Base-by-base conservation (phyloP, 2,113 vertebrate species). In the Carettochelys insculpta region DNA sequence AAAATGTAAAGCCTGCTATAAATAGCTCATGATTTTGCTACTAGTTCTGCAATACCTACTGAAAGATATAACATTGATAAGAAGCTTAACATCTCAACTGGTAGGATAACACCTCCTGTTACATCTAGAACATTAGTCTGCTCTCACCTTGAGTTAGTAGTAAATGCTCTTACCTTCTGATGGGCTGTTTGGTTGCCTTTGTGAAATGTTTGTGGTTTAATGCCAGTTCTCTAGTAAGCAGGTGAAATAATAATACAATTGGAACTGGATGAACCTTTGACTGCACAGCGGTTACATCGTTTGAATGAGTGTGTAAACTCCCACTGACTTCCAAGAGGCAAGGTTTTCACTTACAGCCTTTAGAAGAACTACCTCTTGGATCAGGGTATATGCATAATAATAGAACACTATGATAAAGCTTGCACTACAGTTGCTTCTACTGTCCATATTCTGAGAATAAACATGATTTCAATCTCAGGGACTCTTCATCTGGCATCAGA, bases 271-370 rank as follows among this genome's bases (percentile, higher is more conserved):
- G 13, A 58, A 82, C 3, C 2, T 78, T 54, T 38, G 73, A 4
- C 1, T 68, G 84, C 1, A 3, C 16, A 65, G 31, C 41, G 11
- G 8, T 71, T 16, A 7, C 45, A 2, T 3, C 20, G 19, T 48
- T 4, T 50, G 52, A 5, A 25, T 6, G 0, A 1, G 14, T 10
- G 3, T 16, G 34, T 4, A 41, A 7, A 56, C 8, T 3, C 61
- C 45, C 5, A 0, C 4, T 83, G 73, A 75, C 12, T 47, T 75
- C 31, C 34, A 6, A 65, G 68, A 81, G 6, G 24, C 76, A 45
- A 31, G n/a, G 38, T 3, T 47, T 91, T 81, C 53, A 78, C 43
- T 3, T 45, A 10, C 4, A 52, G 6, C 71, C 19, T 90, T 85
- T 61, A 81, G 4, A 71, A 14, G 2, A 81, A 54, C 38, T 41